These are phyloP conservation scores for Prostheceraeus crozeri DNA, from an alignment of 2,888 invertebrate species.

Conservation along the genomic window DNA sequence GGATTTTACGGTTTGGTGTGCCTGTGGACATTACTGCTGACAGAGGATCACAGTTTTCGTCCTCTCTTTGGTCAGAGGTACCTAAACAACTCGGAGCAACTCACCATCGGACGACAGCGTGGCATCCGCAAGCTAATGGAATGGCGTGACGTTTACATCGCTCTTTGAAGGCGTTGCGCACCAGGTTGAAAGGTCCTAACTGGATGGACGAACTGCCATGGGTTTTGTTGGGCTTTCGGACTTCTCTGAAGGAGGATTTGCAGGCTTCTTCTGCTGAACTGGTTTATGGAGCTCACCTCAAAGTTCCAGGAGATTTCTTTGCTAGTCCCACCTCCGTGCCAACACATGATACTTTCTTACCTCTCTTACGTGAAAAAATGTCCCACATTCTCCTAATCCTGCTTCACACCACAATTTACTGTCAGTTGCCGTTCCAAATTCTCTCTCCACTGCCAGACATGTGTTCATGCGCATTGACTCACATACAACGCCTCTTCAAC, in stretches of 20 bases:
- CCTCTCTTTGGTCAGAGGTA: constrained; percentile 40
- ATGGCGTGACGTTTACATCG: constrained; percentile 56
- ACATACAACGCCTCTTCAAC: constrained; percentile 1
- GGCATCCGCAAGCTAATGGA: constrained; percentile 49
- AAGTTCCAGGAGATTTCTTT: no score
- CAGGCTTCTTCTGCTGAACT: constrained; percentile 4
- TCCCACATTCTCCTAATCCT: no score
- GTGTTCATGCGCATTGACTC: neutral
- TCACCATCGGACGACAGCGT: constrained; percentile 24
- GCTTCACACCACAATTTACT: no score
- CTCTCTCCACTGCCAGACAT: constrained; percentile 3
- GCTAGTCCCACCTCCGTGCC: no score
- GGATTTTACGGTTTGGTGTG: constrained; percentile 53
- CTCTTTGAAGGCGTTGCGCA: constrained; percentile 51
- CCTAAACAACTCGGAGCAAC: constrained; percentile 30
- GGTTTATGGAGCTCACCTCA: neutral
- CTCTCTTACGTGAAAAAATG: no score
- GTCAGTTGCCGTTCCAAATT: no score
- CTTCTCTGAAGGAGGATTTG: constrained; percentile 44
- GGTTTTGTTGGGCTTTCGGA: constrained; percentile 46
- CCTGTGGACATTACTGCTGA: constrained; percentile 40
- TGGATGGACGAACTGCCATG: constrained; percentile 48
- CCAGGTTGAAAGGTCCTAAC: constrained; percentile 31
- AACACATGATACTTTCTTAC: no score
- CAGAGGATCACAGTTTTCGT: constrained; percentile 46